These are phyloP conservation scores for Muscicapa comitata DNA, from an alignment of 2,797 vertebrate species.

Conservation along the genomic window DNA sequence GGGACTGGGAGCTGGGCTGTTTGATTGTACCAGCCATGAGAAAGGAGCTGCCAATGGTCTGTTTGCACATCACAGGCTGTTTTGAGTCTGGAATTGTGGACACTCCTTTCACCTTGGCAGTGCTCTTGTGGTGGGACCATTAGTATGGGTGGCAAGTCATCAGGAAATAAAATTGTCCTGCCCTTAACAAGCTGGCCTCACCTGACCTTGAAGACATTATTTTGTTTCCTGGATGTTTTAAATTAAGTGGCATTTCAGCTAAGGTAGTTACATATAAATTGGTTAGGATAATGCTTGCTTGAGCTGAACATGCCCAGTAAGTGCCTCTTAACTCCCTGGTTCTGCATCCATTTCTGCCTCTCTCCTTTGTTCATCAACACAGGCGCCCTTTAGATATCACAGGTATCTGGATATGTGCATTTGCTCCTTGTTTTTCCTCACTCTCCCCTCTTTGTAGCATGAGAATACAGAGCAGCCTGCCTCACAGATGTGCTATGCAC, in stretches of 20 bases:
- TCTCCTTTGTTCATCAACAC: background rate
- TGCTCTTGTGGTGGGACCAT: background rate
- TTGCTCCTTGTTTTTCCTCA: background rate
- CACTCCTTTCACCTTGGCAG: slow-evolving; percentile 37
- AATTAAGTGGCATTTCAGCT: background rate
- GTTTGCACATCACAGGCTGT: background rate
- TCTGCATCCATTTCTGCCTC: background rate
- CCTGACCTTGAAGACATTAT: slow-evolving; percentile 29
- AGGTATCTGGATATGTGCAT: background rate
- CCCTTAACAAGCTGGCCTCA: slow-evolving; percentile 28
- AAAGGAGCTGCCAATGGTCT: background rate
- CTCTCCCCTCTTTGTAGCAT: background rate
- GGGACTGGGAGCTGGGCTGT: background rate
- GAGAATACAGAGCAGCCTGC: background rate
- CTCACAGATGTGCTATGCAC: fast-evolving
- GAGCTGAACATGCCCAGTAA: background rate
- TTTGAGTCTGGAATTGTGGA: background rate
- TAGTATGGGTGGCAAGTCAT: slow-evolving; percentile 39
- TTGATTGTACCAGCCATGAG: background rate
- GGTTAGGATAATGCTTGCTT: background rate
- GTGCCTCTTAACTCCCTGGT: background rate
- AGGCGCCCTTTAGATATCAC: background rate
- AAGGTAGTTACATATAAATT: background rate
- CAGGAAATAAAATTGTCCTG: background rate
- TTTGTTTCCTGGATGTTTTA: slow-evolving; percentile 43